Evolutionary conservation across 2,888 invertebrate species (phyloP).

Genomic region (Perithous albicinctus): DNA sequence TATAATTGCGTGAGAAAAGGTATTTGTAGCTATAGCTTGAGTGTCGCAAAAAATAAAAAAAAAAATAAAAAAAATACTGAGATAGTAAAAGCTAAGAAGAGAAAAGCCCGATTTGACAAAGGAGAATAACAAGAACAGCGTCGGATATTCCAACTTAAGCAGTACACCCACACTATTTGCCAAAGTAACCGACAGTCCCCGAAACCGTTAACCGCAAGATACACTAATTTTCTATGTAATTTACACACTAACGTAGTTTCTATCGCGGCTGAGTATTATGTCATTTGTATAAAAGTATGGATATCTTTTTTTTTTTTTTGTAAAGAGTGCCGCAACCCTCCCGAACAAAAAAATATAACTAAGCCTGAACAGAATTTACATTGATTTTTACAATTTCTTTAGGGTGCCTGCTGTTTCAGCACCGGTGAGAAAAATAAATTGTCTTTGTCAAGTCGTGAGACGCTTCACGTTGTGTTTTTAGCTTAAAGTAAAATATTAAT

Average conservation of each 20-base stretch:
- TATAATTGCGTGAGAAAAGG: constrained; percentile 49
- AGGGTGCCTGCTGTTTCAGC: not conserved
- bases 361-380: constrained; percentile 23
- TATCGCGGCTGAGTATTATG: constrained; percentile 34
- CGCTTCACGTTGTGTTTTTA: not conserved
- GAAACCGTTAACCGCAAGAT: constrained; percentile 27
- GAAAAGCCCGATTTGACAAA: constrained; percentile 67
- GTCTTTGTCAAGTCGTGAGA: not conserved
- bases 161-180: constrained; percentile 11
- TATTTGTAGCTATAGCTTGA: constrained; percentile 24
- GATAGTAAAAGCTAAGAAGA: constrained; percentile 73
- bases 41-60: too few species aligned
- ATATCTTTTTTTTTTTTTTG: not conserved
- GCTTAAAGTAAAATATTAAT: not conserved
- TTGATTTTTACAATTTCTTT: constrained; percentile 16
- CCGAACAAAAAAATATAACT: constrained; percentile 2
- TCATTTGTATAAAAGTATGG: not conserved
- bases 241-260: constrained; percentile 7
- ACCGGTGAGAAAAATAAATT: constrained; percentile 3
- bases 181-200: constrained; percentile 38
- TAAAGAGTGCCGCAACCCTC: not conserved
- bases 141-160: constrained; percentile 28
- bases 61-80: too few species aligned
- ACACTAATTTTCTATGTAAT: constrained; percentile 2
- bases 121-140: constrained; percentile 25